Evolutionary conservation across 1,140 invertebrate genomes (phyloP), one percentile per base, ranked within the genome.

Genomic region (Batillaria attramentaria): DNA sequence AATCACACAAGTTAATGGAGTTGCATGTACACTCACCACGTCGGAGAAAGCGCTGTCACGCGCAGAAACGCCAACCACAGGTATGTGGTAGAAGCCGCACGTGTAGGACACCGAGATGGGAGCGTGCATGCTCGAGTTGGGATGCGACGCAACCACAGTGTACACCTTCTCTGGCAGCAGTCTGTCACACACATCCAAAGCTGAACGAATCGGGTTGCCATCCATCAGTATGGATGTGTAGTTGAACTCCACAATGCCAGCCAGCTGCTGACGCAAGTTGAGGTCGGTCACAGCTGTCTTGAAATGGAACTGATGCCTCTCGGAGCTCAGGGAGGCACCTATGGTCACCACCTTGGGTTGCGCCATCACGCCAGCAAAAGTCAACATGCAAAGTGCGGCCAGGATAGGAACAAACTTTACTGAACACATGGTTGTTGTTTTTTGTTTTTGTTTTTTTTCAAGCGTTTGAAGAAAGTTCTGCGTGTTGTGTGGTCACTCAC

Each of bases 51-150:
- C 96, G 37, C 97, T 98, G 89, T 99, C 98, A 85, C 98, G 93
- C 0, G 97, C 98, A 39, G 96, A 98, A 87, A 99, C 98, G 6
- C 98, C 98, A 86, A 99, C 98, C 41, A 99, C 97, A 39, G 98
- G 98, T 84, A 99, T 98, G 84, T 98, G 96, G 92, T 99, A 99
- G 92, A 99, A 99, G 24, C 97, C 97, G 89, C 97, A 97, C 0
- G 98, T 99, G 89, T 99, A 99, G 13, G 98, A 98, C 4, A 98
- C 95, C 94, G 90, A 90, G 88, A 90, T 85, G 6, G 87, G 86
- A 28, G 89, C 83, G 54, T 85, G 84, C 57, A 83, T 83, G 57
- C 79, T 83, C 2, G 74, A 77, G 5, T 87, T 81, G 37, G 84
- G 82, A 74, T 91, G 89, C 66, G 90, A 90, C 3, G 88, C 90